These are phyloP conservation scores for Xenopus tropicalis DNA, from an alignment of 2,113 vertebrate genomes.

Conservation along the genomic window UCB_Xtro_10.0 CM004443.2:192795001-192795500, in stretches of 20 bases:
- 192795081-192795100: slow-evolving; percentile 9
- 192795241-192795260: background rate
- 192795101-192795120: slow-evolving; percentile 11
- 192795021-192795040: slow-evolving; percentile 62
- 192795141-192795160: slow-evolving; percentile 20
- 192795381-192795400: too few relatives aligned
- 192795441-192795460: too few relatives aligned
- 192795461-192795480: too few relatives aligned
- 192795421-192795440: too few relatives aligned
- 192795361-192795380: too few relatives aligned
- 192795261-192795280: background rate
- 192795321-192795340: too few relatives aligned
- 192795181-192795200: slow-evolving; percentile 1
- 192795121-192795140: slow-evolving; percentile 17
- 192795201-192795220: slow-evolving; percentile 6
- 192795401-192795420: too few relatives aligned
- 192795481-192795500: too few relatives aligned
- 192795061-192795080: slow-evolving; percentile 29
- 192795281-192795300: too few relatives aligned
- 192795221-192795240: background rate
- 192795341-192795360: too few relatives aligned
- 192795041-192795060: slow-evolving; percentile 50
- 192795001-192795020: slow-evolving; percentile 67
- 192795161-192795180: slow-evolving; percentile 9
- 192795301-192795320: too few relatives aligned